A percentile compares a stretch with the other conserved stretches of the same genome.
Evolutionary conservation across 2,113 vertebrate genomes (phyloP).

Genomic region (Thalassarche chlororhynchos): DNA sequence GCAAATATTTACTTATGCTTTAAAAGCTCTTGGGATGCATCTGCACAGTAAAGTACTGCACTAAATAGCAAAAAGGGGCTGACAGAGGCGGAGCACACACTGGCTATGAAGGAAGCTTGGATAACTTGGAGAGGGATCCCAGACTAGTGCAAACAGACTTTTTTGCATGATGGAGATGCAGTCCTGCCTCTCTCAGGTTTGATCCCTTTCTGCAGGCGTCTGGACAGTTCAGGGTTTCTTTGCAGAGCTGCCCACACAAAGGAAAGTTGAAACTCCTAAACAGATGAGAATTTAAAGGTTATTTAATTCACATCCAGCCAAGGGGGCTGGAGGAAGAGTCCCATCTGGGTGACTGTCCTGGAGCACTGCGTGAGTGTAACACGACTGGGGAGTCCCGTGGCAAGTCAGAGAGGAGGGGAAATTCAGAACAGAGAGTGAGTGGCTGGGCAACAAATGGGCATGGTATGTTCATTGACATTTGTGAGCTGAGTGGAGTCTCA

Average conservation of each 20-base stretch:
- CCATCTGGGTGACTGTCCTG: background rate
- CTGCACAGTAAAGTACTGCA: background rate
- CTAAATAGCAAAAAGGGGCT: background rate
- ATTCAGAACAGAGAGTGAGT: background rate
- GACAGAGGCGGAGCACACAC: background rate
- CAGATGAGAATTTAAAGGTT: background rate
- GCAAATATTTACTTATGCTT: background rate
- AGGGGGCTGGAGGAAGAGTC: background rate
- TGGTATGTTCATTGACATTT: background rate
- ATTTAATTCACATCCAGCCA: background rate
- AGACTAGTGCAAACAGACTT: background rate
- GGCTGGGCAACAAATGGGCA: background rate
- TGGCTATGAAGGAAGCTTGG: background rate
- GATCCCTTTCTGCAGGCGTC: background rate
- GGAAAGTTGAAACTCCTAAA: background rate
- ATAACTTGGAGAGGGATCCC: background rate
- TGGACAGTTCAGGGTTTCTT: background rate
- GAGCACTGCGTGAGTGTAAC: fast-evolving
- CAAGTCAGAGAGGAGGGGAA: background rate
- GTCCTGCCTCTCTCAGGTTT: background rate
- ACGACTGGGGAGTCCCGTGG: background rate
- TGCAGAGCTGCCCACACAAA: background rate
- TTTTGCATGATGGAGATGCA: background rate
- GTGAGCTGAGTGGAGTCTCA: background rate
- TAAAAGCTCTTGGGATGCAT: background rate